phyloP scores from a whole-genome alignment of 2,797 vertebrate species.

The Sebastes alutus region DNA sequence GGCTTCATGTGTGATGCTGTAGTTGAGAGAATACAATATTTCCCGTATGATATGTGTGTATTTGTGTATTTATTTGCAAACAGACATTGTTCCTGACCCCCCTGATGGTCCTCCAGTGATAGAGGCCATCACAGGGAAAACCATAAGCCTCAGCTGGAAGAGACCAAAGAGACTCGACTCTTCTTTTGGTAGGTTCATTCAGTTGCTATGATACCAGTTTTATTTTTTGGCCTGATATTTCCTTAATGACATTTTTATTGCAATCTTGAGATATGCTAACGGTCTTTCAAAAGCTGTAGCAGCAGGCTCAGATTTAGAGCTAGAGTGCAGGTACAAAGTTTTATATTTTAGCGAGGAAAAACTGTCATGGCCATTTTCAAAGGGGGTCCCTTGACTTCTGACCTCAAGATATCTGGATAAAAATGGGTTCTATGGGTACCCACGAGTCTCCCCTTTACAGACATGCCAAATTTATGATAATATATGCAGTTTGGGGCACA shows the following conservation, averaged over 20 bases:
- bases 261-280: not conserved
- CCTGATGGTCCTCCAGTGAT: conserved; percentile 90
- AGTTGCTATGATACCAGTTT: not conserved
- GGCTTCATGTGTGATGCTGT: not conserved
- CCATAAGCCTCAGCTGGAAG: conserved; percentile 90
- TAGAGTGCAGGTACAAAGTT: too few relatives aligned
- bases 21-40: not conserved
- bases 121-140: conserved; percentile 89
- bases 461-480: too few relatives aligned
- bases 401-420: too few relatives aligned
- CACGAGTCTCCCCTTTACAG: too few relatives aligned
- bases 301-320: too few relatives aligned
- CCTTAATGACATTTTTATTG: not conserved
- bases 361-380: too few relatives aligned
- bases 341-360: too few relatives aligned
- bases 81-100: conserved; percentile 93
- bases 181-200: conserved; percentile 83
- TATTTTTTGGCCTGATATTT: not conserved
- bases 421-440: too few relatives aligned
- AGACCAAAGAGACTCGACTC: conserved; percentile 89
- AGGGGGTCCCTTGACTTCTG: too few relatives aligned
- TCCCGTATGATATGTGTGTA: not conserved
- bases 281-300: too few relatives aligned
- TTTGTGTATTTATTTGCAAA: not conserved
- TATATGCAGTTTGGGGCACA: too few relatives aligned